Percentiles rank a stretch among this genome's conserved stretches.
phyloP scores from a whole-genome alignment of 2,888 invertebrate genomes.

The Andrena dorsata region DNA sequence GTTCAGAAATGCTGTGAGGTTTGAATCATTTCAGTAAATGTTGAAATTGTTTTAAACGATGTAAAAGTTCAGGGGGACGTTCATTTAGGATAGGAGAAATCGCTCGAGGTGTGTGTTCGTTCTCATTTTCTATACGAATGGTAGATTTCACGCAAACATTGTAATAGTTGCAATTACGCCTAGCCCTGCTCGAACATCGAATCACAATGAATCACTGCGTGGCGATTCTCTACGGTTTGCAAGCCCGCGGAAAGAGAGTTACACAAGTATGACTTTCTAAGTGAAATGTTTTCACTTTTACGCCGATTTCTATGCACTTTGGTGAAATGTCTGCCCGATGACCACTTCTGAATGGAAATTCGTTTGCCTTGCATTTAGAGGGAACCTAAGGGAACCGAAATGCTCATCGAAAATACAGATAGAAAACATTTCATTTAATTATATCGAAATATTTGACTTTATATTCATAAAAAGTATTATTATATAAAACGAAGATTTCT shows the following conservation, averaged over 20 bases:
- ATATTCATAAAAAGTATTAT: too few species aligned
- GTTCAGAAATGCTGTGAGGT: too few species aligned
- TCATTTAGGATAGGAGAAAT: neutral
- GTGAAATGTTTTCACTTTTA: constrained; percentile 73
- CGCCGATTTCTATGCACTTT: constrained; percentile 62
- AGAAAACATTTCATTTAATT: too few species aligned
- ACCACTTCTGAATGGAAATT: constrained; percentile 23
- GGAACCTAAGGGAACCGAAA: neutral
- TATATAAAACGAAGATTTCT: too few species aligned
- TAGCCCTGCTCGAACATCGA: neutral
- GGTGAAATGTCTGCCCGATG: constrained; percentile 46
- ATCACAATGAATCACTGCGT: constrained; percentile 38
- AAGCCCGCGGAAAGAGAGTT: constrained; percentile 49
- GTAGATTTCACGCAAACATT: neutral
- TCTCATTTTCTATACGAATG: neutral
- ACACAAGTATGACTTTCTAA: constrained; percentile 69
- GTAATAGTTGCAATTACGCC: constrained; percentile 28
- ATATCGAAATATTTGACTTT: too few species aligned
- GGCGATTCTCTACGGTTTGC: constrained; percentile 40
- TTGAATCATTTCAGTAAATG: too few species aligned
- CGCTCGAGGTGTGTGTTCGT: neutral
- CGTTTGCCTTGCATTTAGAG: constrained; percentile 7
- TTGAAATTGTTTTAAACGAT: neutral
- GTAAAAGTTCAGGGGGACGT: neutral
- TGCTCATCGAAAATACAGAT: neutral